Conservation (phyloP, 1,140 invertebrate genomes). For the Melipona quadrifasciata region DNA sequence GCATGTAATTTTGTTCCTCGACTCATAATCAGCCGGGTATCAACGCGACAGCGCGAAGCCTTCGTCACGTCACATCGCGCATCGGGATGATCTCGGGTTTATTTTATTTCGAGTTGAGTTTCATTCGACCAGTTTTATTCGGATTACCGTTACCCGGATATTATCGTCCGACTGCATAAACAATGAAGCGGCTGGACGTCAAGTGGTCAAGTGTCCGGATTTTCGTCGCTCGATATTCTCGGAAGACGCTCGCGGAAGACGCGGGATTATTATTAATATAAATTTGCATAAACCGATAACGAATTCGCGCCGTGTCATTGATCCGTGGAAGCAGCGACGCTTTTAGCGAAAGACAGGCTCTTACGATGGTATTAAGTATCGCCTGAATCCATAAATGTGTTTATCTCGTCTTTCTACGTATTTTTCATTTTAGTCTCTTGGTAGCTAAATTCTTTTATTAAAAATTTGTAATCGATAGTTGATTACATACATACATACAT, state of each 20-base stretch:
- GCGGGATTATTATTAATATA: constrained; percentile 4
- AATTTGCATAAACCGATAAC: constrained; percentile 34
- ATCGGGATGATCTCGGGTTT: constrained; percentile 18
- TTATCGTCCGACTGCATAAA: constrained; percentile 6
- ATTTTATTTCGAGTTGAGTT: neutral
- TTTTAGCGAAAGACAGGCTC: neutral
- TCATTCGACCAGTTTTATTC: neutral
- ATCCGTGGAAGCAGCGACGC: no score
- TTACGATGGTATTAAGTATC: neutral
- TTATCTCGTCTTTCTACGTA: neutral
- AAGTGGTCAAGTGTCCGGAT: neutral
- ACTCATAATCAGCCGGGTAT: neutral
- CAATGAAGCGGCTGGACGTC: neutral
- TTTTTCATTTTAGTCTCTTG: neutral
- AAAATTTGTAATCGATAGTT: neutral
- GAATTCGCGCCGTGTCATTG: neutral
- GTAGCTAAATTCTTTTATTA: neutral
- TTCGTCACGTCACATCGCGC: neutral
- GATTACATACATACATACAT: no score
- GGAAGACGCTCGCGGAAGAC: neutral
- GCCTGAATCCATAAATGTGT: neutral
- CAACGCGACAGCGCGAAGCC: neutral
- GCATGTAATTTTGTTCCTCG: neutral
- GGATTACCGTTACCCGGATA: constrained; percentile 19
- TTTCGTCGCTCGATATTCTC: constrained; percentile 7